Evolutionary conservation across 2,888 invertebrate genomes (phyloP).

Genomic region (Idaea biselata): DNA sequence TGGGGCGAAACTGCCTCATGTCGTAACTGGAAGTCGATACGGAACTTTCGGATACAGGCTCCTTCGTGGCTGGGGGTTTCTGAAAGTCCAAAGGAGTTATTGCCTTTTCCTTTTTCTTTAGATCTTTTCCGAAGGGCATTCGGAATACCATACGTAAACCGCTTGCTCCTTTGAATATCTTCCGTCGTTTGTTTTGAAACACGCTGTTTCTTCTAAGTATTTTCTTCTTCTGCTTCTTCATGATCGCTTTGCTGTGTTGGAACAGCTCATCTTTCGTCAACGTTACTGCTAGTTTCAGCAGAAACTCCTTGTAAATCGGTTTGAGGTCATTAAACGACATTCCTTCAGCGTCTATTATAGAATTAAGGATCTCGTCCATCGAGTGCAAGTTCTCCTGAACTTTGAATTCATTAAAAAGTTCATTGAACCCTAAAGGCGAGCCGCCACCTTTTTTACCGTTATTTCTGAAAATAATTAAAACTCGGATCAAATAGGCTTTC

Average conservation of each 20-base stretch:
- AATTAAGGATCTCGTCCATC: slow-evolving; percentile 92
- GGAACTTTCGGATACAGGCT: slow-evolving; percentile 79
- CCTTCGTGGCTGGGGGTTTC: slow-evolving; percentile 43
- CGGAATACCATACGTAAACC: slow-evolving; percentile 84
- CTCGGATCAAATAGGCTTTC: slow-evolving; percentile 20
- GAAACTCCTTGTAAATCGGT: slow-evolving; percentile 94
- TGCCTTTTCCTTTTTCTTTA: slow-evolving; percentile 57
- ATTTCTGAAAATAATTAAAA: slow-evolving; percentile 65
- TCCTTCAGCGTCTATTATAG: slow-evolving; percentile 94
- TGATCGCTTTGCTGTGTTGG: slow-evolving; percentile 93
- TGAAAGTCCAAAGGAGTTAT: slow-evolving; percentile 48
- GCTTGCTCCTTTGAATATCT: slow-evolving; percentile 81
- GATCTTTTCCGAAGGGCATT: slow-evolving; percentile 76
- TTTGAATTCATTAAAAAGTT: slow-evolving; percentile 92
- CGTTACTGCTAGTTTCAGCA: slow-evolving; percentile 92
- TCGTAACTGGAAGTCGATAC: slow-evolving; percentile 83
- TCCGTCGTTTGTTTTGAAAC: slow-evolving; percentile 80
- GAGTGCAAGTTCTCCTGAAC: slow-evolving; percentile 93
- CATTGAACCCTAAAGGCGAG: slow-evolving; percentile 91
- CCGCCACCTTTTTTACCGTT: slow-evolving; percentile 85
- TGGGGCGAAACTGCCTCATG: slow-evolving; percentile 81
- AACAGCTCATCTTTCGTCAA: slow-evolving; percentile 95
- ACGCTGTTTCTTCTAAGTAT: slow-evolving; percentile 79
- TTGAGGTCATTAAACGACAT: slow-evolving; percentile 96
- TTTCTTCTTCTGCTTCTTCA: slow-evolving; percentile 90